These are phyloP conservation scores for Smittia sp. DNA, from an alignment of 2,888 invertebrate genomes.

Conservation along the genomic window DNA sequence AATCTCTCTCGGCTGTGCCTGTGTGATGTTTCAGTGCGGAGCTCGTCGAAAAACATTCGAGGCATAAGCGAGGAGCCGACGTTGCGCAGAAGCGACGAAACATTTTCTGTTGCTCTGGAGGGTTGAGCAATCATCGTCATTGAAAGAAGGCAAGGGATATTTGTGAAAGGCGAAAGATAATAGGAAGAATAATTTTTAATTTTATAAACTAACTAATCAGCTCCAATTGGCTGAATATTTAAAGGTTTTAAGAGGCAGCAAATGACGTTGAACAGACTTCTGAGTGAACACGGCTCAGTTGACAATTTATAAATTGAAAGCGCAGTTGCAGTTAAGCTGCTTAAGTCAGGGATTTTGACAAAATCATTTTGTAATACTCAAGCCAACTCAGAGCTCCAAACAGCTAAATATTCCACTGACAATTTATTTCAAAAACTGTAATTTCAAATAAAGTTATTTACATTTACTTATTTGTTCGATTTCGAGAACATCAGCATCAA, in stretches of 20 bases:
- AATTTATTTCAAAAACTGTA: too few relatives aligned
- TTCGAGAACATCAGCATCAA: slow-evolving; percentile 10
- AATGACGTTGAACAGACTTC: too few relatives aligned
- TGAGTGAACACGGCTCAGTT: too few relatives aligned
- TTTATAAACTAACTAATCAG: not conserved
- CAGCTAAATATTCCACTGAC: too few relatives aligned
- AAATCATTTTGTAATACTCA: too few relatives aligned
- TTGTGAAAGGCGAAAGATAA: too few relatives aligned
- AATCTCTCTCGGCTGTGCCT: not conserved
- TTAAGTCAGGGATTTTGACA: too few relatives aligned
- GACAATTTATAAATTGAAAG: too few relatives aligned
- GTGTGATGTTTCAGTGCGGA: slow-evolving; percentile 9
- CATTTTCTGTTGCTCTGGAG: not conserved
- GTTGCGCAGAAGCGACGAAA: slow-evolving; percentile 26
- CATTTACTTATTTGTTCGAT: too few relatives aligned
- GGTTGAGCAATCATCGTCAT: slow-evolving; percentile 7
- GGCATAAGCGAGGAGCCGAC: not conserved
- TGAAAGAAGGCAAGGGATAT: not conserved
- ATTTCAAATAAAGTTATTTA: too few relatives aligned
- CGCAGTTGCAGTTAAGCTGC: too few relatives aligned
- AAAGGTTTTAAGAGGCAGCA: not conserved
- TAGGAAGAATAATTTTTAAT: slow-evolving; percentile 1
- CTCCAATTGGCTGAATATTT: not conserved
- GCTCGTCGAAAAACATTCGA: slow-evolving; percentile 30
- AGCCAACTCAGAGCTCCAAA: too few relatives aligned